phyloP scores from a whole-genome alignment of 2,797 vertebrate species.

The Notoglanidium macrostoma region DNA sequence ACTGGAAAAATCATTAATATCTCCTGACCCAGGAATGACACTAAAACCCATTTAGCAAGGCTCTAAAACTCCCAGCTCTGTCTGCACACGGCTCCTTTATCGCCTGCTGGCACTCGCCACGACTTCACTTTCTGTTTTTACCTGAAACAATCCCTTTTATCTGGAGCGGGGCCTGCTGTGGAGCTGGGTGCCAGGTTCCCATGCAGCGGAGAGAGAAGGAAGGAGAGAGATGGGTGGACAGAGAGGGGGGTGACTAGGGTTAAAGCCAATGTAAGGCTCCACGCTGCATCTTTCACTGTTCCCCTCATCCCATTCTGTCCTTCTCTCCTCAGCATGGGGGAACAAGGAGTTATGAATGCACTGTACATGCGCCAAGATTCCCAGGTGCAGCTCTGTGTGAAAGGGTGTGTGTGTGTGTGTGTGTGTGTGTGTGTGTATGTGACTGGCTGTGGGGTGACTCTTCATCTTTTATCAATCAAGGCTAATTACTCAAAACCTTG shows the following conservation, averaged over 20 bases:
- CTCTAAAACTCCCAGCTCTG: slow-evolving; percentile 34
- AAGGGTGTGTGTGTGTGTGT: slow-evolving; percentile 37
- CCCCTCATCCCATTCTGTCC: slow-evolving; percentile 50
- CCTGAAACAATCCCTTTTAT: slow-evolving; percentile 55
- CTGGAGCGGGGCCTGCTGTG: slow-evolving; percentile 23
- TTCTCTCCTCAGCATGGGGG: slow-evolving; percentile 57
- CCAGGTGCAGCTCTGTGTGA: slow-evolving; percentile 76
- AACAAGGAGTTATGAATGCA: slow-evolving; percentile 67
- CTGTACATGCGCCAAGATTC: slow-evolving; percentile 74
- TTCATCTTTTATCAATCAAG: slow-evolving; percentile 81
- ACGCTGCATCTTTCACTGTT: not conserved
- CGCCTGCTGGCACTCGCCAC: slow-evolving; percentile 36
- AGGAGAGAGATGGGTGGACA: not conserved
- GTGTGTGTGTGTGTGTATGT: slow-evolving; percentile 39
- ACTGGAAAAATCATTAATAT: slow-evolving; percentile 51
- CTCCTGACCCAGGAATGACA: slow-evolving; percentile 46
- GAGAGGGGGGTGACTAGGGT: not conserved
- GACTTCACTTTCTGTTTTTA: slow-evolving; percentile 41
- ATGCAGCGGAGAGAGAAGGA: not conserved
- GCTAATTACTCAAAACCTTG: slow-evolving; percentile 78
- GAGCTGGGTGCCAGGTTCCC: slow-evolving; percentile 40
- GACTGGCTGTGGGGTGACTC: slow-evolving; percentile 49
- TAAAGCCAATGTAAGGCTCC: slow-evolving; percentile 1
- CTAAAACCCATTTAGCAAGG: slow-evolving; percentile 49
- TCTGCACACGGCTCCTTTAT: slow-evolving; percentile 24